These are phyloP conservation scores for Galerucella pusilla DNA, from an alignment of 2,888 invertebrate species.

Conservation along the genomic window DNA sequence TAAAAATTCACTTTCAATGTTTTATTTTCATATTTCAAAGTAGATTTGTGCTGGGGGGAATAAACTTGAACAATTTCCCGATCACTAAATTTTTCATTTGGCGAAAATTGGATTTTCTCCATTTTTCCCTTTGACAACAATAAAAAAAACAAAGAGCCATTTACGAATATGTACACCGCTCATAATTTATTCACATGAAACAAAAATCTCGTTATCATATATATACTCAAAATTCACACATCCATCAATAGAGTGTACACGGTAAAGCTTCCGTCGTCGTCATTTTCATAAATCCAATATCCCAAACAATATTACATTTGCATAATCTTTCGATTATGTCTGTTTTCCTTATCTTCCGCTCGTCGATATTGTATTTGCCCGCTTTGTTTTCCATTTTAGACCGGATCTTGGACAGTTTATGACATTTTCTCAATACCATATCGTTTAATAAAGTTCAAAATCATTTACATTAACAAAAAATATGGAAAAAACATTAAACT, in stretches of 20 bases:
- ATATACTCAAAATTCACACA: slow-evolving; percentile 52
- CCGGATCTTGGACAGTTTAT: background rate
- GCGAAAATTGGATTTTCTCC: background rate
- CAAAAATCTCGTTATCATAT: slow-evolving; percentile 50
- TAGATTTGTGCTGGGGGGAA: no score
- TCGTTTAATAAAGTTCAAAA: background rate
- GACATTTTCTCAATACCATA: background rate
- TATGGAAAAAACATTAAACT: no score
- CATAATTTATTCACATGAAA: slow-evolving; percentile 28
- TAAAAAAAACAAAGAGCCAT: background rate
- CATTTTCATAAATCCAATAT: slow-evolving; percentile 65
- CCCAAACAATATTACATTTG: slow-evolving; percentile 65
- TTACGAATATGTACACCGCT: slow-evolving; percentile 2
- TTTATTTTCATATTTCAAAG: no score
- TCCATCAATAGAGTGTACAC: slow-evolving; percentile 57
- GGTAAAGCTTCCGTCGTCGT: slow-evolving; percentile 56
- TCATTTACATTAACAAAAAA: background rate
- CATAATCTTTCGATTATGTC: slow-evolving; percentile 64
- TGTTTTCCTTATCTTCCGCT: slow-evolving; percentile 46
- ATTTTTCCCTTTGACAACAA: slow-evolving; percentile 3
- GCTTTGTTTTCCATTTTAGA: slow-evolving; percentile 29
- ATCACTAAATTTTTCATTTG: background rate
- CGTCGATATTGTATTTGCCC: slow-evolving; percentile 42
- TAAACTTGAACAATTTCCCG: no score
- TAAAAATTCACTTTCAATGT: no score